A percentile compares a stretch with the other conserved stretches of the same genome.
These are phyloP conservation scores for Pygmarrhopalites habei DNA, from an alignment of 1,140 invertebrate genomes.

Conservation along the genomic window DNA sequence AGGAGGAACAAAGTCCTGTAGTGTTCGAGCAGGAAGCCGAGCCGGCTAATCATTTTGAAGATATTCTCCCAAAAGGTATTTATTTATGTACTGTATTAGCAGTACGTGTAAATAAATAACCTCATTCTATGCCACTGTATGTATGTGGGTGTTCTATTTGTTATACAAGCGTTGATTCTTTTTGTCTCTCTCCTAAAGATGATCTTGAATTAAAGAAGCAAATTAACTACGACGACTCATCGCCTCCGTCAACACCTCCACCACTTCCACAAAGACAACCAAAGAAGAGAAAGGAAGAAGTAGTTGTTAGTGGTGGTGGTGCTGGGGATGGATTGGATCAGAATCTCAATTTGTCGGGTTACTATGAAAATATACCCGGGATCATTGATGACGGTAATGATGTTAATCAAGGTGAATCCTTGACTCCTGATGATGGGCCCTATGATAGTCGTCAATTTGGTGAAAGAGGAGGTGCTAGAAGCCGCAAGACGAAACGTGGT, in stretches of 20 bases:
- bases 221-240: conserved; percentile 8
- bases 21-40: conserved; percentile 40
- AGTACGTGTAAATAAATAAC: too few relatives aligned
- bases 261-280: conserved; percentile 17
- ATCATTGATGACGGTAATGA: conserved; percentile 16
- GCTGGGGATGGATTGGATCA: background rate
- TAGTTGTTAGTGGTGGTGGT: conserved; percentile 1
- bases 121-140: too few relatives aligned
- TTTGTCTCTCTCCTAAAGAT: too few relatives aligned
- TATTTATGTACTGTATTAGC: too few relatives aligned
- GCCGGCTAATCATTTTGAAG: conserved; percentile 64
- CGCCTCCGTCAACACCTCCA: conserved; percentile 15
- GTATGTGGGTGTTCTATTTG: too few relatives aligned
- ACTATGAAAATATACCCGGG: conserved; percentile 19
- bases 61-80: conserved; percentile 63
- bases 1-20: conserved; percentile 51
- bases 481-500: conserved; percentile 14
- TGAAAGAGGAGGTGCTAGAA: background rate
- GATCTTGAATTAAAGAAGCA: conserved; percentile 58
- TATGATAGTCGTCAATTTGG: background rate
- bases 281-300: background rate
- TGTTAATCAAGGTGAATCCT: background rate
- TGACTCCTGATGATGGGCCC: background rate
- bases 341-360: conserved; percentile 5
- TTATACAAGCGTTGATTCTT: too few relatives aligned